Evolutionary conservation across 2,113 vertebrate genomes (phyloP), one percentile per base, ranked within the genome.

Genomic region (Engystomops pustulosus): DNA sequence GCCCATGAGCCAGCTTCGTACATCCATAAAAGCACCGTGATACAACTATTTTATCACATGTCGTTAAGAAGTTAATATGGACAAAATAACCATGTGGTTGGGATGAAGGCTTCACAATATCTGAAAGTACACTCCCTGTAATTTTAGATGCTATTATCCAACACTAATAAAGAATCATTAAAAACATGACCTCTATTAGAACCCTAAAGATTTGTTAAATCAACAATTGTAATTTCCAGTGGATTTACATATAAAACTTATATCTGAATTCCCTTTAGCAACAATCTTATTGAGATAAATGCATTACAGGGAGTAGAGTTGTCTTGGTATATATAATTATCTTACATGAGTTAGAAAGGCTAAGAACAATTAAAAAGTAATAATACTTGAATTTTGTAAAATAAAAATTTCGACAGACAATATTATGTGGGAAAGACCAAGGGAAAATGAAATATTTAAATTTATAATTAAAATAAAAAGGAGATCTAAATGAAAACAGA

Each of bases 391-490:
- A 69, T 85, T 85, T 58, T 17, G 58, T 23, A 38, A 82, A 83
- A 75, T 83, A 79, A 58, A 27, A 44, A 65, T 70, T 55, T 25
- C 12, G 10, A n/a, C 11, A 53, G 23, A 45, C 65, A 55, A 41
- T 70, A 27, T 69, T 38, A 45, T 58, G 70, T 79, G 25, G 32
- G 38, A 81, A 77, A 34, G 49, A 44, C 47, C 41, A 18, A 80
- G 41, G 14, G 25, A 71, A 62, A 82, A 67, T 75, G 30, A 77
- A 68, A 77, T 75, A 44, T 74, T 65, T 51, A 10, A 23, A 53
- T 77, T 75, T 41, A 78, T 78, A 69, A 67, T 75, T 76, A 83
- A 83, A 77, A 77, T 77, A 75, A 55, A 77, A 77, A 68, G 36
- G 44, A 38, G 38, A 68, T 53, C 41, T 55, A 76, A 83, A 76